phyloP scores from a whole-genome alignment of 2,113 vertebrate genomes.

The Tenrec ecaudatus region DNA sequence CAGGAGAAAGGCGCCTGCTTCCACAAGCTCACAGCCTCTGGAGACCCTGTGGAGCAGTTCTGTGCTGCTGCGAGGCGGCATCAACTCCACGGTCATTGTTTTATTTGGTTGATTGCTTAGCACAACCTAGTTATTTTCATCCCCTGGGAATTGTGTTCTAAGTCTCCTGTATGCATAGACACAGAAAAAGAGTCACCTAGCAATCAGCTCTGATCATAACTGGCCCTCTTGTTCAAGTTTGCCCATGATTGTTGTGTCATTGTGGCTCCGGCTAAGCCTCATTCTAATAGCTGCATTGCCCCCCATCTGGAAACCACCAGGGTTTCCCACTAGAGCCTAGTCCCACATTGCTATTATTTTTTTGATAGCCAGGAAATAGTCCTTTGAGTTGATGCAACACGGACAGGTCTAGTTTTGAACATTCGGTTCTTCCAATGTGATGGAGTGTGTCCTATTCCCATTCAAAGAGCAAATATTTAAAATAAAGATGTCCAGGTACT shows the following conservation, averaged over 20 bases:
- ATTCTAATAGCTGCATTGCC: not conserved
- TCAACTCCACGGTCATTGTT: not conserved
- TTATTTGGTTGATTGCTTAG: not conserved
- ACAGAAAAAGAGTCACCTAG: not conserved
- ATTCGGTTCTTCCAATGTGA: not conserved
- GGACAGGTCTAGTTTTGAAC: not conserved
- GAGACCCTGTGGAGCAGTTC: not conserved
- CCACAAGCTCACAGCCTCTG: not conserved
- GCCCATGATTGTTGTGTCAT: not conserved
- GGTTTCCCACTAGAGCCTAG: not conserved
- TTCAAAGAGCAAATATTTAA: constrained; percentile 45
- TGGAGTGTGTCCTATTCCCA: not conserved
- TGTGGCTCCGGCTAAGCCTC: not conserved
- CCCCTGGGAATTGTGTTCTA: not conserved
- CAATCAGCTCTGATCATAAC: not conserved
- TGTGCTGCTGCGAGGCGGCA: not conserved
- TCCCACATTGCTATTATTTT: not conserved
- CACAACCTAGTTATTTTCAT: not conserved
- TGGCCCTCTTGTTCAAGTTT: not conserved
- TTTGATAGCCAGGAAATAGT: not conserved
- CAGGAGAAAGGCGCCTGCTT: not conserved
- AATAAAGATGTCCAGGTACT: not conserved
- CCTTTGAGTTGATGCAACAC: not conserved
- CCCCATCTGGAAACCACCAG: not conserved
- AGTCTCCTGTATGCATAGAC: not conserved